Percentiles rank a stretch among this genome's conserved stretches.
Evolutionary conservation across 2,888 invertebrate species (phyloP).

Genomic region (Sceliomorpha sp.): DNA sequence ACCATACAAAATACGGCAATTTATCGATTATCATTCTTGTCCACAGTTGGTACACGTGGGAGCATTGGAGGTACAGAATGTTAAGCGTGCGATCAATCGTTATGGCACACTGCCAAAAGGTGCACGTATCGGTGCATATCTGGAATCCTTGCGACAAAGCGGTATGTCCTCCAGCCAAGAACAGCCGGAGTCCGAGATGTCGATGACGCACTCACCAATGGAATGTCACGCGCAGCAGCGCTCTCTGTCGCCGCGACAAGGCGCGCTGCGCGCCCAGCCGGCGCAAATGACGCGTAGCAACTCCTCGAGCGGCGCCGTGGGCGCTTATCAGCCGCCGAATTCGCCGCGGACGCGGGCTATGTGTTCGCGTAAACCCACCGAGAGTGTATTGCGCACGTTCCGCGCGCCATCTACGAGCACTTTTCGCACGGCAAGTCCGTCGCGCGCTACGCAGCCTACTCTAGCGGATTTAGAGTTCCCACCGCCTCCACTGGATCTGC

Average conservation of each 20-base stretch:
- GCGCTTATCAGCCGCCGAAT: conserved; percentile 82
- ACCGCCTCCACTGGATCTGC: conserved; percentile 90
- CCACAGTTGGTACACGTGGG: conserved; percentile 88
- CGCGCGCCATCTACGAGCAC: conserved; percentile 75
- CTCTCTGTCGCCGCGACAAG: conserved; percentile 85
- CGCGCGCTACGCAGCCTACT: conserved; percentile 86
- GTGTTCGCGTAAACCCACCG: conserved; percentile 55
- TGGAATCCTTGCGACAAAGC: conserved; percentile 94
- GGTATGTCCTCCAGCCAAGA: conserved; percentile 81
- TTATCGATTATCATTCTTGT: conserved; percentile 10
- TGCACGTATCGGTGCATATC: conserved; percentile 96
- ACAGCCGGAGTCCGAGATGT: conserved; percentile 40
- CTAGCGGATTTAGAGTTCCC: conserved; percentile 93
- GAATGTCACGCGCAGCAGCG: conserved; percentile 79
- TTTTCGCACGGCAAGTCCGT: conserved; percentile 85
- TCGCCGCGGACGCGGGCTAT: conserved; percentile 82
- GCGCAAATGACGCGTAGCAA: conserved; percentile 93
- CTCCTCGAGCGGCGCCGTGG: conserved; percentile 89
- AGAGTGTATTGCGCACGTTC: conserved; percentile 75
- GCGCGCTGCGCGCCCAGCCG: conserved; percentile 84
- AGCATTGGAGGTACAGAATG: conserved; percentile 96
- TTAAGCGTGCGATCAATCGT: conserved; percentile 94
- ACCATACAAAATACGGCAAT: conserved; percentile 16
- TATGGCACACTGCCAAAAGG: conserved; percentile 99
- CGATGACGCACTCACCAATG: conserved; percentile 52